These are phyloP conservation scores for Lampris megalopsis DNA, from an alignment of 2,113 vertebrate species.

Conservation along the genomic window DNA sequence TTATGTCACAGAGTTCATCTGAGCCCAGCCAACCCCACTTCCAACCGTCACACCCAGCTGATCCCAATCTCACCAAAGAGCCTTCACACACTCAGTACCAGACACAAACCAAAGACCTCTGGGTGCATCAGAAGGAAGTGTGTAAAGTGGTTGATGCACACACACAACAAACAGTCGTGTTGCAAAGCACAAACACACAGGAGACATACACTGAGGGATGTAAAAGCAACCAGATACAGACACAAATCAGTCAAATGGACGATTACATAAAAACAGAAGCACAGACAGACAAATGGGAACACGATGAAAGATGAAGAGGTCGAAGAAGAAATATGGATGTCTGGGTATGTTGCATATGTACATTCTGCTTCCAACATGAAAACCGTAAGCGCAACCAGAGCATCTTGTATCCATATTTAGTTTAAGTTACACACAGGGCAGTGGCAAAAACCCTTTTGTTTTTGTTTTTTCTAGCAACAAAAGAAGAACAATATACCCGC, in stretches of 20 bases:
- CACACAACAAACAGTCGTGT: not conserved
- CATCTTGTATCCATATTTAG: too few relatives aligned
- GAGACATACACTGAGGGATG: not conserved
- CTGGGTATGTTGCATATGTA: not conserved
- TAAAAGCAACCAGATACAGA: not conserved
- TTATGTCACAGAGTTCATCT: slow-evolving; percentile 39
- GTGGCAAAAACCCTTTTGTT: slow-evolving; percentile 15
- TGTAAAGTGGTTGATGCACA: not conserved
- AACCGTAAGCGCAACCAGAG: not conserved
- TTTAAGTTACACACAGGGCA: too few relatives aligned
- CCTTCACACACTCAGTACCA: not conserved
- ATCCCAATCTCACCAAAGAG: not conserved
- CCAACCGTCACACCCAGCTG: not conserved
- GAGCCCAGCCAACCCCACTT: slow-evolving; percentile 20
- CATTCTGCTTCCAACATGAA: not conserved
- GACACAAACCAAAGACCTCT: not conserved
- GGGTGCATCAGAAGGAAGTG: not conserved
- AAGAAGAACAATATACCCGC: slow-evolving; percentile 52
- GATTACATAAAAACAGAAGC: not conserved
- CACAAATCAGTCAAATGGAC: not conserved
- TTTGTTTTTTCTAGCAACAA: slow-evolving; percentile 55
- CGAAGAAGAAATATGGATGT: slow-evolving; percentile 38
- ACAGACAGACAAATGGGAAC: not conserved
- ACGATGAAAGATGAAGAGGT: slow-evolving; percentile 9
- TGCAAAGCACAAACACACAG: not conserved